These are phyloP conservation scores for Lucilia sericata DNA, from an alignment of 1,140 invertebrate species.

Conservation along the genomic window DNA sequence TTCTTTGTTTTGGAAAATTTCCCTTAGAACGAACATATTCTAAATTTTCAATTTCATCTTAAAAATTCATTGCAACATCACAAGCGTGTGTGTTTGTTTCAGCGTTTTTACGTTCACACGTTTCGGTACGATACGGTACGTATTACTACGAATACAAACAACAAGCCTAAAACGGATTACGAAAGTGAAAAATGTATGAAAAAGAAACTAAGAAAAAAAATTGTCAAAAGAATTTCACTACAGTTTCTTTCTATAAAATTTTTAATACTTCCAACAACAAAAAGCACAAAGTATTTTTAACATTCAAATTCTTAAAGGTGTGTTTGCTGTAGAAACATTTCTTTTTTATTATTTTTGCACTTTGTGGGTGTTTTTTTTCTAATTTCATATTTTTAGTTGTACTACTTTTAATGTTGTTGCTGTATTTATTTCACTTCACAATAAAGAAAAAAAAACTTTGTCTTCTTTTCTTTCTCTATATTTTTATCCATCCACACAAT, in stretches of 20 bases:
- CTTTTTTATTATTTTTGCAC: background rate
- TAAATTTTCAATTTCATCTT: too few species aligned
- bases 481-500: background rate
- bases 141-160: conserved; percentile 11
- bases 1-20: background rate
- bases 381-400: background rate
- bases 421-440: background rate
- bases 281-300: background rate
- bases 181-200: background rate
- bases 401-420: background rate
- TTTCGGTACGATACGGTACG: background rate
- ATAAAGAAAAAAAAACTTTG: background rate
- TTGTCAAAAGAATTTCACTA: background rate
- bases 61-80: background rate
- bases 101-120: background rate
- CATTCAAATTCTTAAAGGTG: background rate
- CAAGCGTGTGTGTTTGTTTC: background rate
- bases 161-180: background rate
- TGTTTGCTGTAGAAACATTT: background rate
- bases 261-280: background rate
- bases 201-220: background rate
- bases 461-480: conserved; percentile 8
- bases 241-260: background rate
- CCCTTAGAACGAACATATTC: background rate
- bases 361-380: conserved; percentile 19